phyloP scores from a whole-genome alignment of 2,888 invertebrate genomes.

The Protophormia terraenovae region DNA sequence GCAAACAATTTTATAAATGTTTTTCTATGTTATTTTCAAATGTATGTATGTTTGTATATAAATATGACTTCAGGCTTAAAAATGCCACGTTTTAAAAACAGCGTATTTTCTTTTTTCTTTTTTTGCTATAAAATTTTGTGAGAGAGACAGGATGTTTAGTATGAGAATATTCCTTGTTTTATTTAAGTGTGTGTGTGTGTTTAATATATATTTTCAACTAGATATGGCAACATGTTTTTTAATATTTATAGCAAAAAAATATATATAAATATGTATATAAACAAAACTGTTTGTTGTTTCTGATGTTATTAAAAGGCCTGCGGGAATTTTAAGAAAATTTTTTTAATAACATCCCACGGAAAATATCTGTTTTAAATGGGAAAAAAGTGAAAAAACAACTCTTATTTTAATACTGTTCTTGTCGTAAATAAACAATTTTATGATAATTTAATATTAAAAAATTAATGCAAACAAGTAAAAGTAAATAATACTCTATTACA shows the following conservation, averaged over 20 bases:
- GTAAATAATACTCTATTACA: neutral
- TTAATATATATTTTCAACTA: conserved; percentile 12
- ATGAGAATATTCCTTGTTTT: conserved; percentile 10
- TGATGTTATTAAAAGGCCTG: conserved; percentile 56
- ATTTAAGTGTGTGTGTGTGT: neutral
- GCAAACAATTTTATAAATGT: neutral
- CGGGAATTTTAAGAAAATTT: conserved; percentile 30
- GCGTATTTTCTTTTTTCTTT: conserved; percentile 2
- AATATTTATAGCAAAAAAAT: conserved; percentile 16
- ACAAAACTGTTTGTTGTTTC: conserved; percentile 45
- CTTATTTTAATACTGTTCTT: neutral
- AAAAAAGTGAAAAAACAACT: no score
- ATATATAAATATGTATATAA: no score
- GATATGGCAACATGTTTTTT: conserved; percentile 55
- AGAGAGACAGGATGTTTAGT: conserved; percentile 58
- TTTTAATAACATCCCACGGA: conserved; percentile 31
- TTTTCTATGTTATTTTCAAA: neutral
- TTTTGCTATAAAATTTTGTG: neutral
- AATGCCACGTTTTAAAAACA: conserved; percentile 43
- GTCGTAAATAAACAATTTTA: neutral
- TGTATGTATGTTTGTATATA: neutral
- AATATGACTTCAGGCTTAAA: conserved; percentile 58
- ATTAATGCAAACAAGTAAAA: neutral
- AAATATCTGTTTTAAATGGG: neutral
- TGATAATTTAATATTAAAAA: conserved; percentile 2